Evolutionary conservation across 1,140 invertebrate genomes (phyloP).

Genomic region (Drosophila ambigua): DNA sequence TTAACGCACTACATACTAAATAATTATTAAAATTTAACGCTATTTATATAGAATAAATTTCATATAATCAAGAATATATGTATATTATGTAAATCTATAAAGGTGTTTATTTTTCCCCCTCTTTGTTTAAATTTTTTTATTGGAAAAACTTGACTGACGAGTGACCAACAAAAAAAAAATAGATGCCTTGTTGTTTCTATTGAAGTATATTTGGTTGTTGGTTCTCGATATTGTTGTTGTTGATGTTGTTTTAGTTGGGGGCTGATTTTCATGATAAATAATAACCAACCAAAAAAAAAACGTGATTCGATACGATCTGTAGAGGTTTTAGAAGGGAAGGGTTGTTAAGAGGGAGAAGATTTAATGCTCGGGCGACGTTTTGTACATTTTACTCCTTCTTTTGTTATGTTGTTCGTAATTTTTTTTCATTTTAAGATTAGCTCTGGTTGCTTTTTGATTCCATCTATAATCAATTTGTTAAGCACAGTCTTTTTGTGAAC

Average conservation of each 20-base stretch:
- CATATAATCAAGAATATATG: constrained; percentile 60
- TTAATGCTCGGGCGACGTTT: constrained; percentile 66
- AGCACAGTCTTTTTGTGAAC: constrained; percentile 39
- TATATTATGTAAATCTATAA: constrained; percentile 56
- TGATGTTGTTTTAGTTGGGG: background rate
- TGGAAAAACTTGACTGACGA: constrained; percentile 36
- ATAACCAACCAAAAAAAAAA: constrained; percentile 44
- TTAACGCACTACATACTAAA: constrained; percentile 78
- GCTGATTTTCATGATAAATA: constrained; percentile 43
- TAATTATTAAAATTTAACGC: constrained; percentile 77
- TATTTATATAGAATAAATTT: constrained; percentile 65
- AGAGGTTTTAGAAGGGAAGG: constrained; percentile 37
- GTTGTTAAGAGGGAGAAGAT: constrained; percentile 30
- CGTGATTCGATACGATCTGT: constrained; percentile 52
- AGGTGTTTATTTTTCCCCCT: constrained; percentile 24
- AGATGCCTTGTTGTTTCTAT: constrained; percentile 24
- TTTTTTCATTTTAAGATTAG: constrained; percentile 47
- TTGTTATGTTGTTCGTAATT: constrained; percentile 19
- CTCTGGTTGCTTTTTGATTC: constrained; percentile 24
- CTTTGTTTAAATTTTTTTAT: constrained; percentile 15
- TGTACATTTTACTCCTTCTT: constrained; percentile 21
- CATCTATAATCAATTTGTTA: constrained; percentile 9
- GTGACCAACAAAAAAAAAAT: constrained; percentile 19
- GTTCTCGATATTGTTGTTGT: constrained; percentile 14
- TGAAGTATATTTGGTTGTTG: constrained; percentile 27